Percentiles rank a stretch among this genome's conserved stretches.
These are phyloP conservation scores for Axea sp. DNA, from an alignment of 2,888 invertebrate species.

Conservation along the genomic window DNA sequence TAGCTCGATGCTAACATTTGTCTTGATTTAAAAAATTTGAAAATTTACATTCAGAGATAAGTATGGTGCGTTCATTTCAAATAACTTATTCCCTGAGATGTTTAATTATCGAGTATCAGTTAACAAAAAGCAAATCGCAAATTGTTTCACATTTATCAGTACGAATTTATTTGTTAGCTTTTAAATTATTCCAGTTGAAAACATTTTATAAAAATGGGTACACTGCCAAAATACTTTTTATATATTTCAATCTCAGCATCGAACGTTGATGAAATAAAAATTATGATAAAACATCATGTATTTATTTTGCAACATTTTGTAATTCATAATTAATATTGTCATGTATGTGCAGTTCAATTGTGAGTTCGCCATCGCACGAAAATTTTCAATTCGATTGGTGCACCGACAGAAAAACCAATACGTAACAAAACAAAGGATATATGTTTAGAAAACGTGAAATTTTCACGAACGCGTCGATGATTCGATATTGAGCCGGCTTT, in stretches of 20 bases:
- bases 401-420: slow-evolving; percentile 43
- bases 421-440: slow-evolving; percentile 40
- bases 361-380: background rate
- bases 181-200: no score
- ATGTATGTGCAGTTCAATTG: slow-evolving; percentile 20
- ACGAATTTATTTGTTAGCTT: no score
- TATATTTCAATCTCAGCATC: background rate
- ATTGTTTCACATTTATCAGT: no score
- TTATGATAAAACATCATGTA: slow-evolving; percentile 20
- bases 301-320: slow-evolving; percentile 9
- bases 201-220: no score
- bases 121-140: no score
- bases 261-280: slow-evolving; percentile 7
- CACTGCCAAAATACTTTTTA: no score
- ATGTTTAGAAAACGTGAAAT: slow-evolving; percentile 51
- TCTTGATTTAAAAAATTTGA: no score
- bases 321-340: slow-evolving; percentile 33
- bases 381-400: slow-evolving; percentile 41
- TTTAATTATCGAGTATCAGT: no score
- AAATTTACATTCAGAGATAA: no score
- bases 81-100: no score
- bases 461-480: slow-evolving; percentile 41
- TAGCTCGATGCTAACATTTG: no score
- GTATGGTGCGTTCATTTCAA: no score
- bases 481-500: slow-evolving; percentile 42